These are phyloP conservation scores for Malacoraja senta DNA, from an alignment of 2,797 vertebrate genomes.

Conservation along the genomic window DNA sequence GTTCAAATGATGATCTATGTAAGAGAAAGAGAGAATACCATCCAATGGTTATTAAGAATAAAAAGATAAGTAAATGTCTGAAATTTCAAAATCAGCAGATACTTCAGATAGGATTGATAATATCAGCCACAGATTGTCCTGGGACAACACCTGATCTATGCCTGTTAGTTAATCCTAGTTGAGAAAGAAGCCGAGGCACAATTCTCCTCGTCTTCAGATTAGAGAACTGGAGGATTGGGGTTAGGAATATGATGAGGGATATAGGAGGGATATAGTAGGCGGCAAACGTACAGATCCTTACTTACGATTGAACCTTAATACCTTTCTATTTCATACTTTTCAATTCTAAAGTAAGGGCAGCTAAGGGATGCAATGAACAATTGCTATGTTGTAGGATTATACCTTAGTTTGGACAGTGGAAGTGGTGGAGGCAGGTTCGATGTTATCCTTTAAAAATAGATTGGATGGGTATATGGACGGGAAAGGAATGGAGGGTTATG, in stretches of 20 bases:
- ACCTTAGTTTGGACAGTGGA: neutral
- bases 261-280: neutral
- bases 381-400: neutral
- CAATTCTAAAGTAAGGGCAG: neutral
- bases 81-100: neutral
- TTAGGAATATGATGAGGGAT: no score
- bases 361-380: neutral
- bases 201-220: neutral
- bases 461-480: no score
- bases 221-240: neutral
- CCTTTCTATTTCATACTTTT: neutral
- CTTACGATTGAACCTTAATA: neutral
- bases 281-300: neutral
- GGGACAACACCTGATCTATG: neutral
- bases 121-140: neutral
- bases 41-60: neutral
- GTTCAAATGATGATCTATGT: slow-evolving; percentile 85
- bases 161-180: neutral
- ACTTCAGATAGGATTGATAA: neutral
- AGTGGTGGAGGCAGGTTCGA: no score
- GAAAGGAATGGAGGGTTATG: no score
- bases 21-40: slow-evolving; percentile 60
- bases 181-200: neutral
- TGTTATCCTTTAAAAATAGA: no score
- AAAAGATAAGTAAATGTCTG: neutral